These are phyloP conservation scores for Aphodius sticticus DNA, from an alignment of 2,888 invertebrate species.

Conservation along the genomic window DNA sequence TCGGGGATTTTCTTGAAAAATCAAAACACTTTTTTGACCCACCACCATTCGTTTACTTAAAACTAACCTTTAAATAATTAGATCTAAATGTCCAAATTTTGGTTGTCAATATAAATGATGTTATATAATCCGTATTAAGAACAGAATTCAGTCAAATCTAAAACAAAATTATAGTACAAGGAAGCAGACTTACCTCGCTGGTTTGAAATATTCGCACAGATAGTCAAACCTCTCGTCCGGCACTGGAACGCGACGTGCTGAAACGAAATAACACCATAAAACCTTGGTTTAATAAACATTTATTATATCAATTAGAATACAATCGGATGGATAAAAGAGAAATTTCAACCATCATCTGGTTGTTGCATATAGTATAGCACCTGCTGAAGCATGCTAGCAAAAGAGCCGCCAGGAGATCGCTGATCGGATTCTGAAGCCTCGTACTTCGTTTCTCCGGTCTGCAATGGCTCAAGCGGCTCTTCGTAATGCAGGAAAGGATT, in stretches of 20 bases:
- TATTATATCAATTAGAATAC: constrained; percentile 5
- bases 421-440: constrained; percentile 22
- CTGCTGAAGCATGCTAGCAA: constrained; percentile 12
- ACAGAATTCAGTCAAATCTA: no score
- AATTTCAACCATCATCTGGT: background rate
- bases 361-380: constrained; percentile 7
- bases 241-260: constrained; percentile 94
- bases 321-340: background rate
- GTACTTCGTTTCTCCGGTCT: constrained; percentile 17
- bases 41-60: no score
- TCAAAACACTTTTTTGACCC: no score
- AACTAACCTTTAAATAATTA: no score
- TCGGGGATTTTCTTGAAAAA: no score
- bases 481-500: constrained; percentile 66
- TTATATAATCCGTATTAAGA: no score
- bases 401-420: constrained; percentile 7
- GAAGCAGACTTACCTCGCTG: constrained; percentile 76
- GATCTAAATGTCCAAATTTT: no score
- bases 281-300: constrained; percentile 11
- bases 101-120: no score
- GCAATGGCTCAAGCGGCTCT: constrained; percentile 51
- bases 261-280: constrained; percentile 27
- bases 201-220: constrained; percentile 93
- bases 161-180: no score
- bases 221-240: constrained; percentile 95